Base-by-base conservation (phyloP, 2,113 vertebrate species). In the Caloenas nicobarica region DNA sequence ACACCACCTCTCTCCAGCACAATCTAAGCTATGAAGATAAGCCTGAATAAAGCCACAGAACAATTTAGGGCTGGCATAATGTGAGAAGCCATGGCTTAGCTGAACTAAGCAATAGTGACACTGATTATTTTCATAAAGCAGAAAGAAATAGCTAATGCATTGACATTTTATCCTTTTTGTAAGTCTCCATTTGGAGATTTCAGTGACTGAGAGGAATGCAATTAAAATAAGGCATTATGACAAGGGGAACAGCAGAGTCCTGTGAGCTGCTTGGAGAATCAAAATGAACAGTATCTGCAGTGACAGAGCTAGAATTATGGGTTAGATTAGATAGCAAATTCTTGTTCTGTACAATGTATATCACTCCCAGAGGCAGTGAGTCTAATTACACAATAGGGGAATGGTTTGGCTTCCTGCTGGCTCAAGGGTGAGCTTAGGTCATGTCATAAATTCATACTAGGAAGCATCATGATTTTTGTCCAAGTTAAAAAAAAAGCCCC, bases 251-350 rank as follows among this genome's bases (percentile, higher is more conserved):
- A 91, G 95, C 92, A 16, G 61, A 97, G 95, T 97, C 92, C 95
- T 97, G 82, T 96, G 96, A 97, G 93, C 96, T 91, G 85, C 69
- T 96, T 97, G 93, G 95, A 97, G 87, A 91, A 97, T 98, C 97
- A 97, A 96, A 97, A 96, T 86, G 85, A 94, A 78, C 64, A 90
- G 94, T 87, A 81, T 97, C 88, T 97, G 95, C 93, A 95, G 89
- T 95, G 93, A 96, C 96, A 97, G 93, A 85, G 83, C 82, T 97
- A 91, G 94, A 98, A 97, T 98, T 97, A 97, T 82, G 87, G 95
- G 93, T 82, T 96, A 97, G 97, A 97, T 98, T 94, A 97, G 96
- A 97, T 83, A 97, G 96, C 89, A 97, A 95, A 97, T 97, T 97
- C 95, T 95, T 96, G 81, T 96, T 96, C 96, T 66, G 78, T 95